Percentiles rank a stretch among this genome's conserved stretches.
Conservation (phyloP, 2,797 vertebrate species). For the Danio tinwini region DNA sequence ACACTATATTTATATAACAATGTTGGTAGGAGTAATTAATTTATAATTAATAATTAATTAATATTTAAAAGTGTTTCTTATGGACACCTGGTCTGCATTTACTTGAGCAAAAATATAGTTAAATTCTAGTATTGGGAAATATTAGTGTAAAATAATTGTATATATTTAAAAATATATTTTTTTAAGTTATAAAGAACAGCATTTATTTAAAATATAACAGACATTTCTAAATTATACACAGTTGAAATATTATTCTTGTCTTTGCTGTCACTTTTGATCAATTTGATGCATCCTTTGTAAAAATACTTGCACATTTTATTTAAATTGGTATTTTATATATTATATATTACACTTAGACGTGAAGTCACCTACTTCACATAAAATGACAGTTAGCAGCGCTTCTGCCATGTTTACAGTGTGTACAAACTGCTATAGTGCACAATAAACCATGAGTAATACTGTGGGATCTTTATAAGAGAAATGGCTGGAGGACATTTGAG, state of each 20-base stretch:
- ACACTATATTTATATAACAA: too few relatives aligned
- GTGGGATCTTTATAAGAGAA: slow-evolving; percentile 18
- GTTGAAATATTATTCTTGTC: too few relatives aligned
- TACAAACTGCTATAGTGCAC: slow-evolving; percentile 11
- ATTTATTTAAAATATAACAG: not conserved
- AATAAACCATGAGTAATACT: slow-evolving; percentile 21
- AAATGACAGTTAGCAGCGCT: not conserved
- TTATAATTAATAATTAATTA: too few relatives aligned
- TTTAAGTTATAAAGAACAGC: not conserved
- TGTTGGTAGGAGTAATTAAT: too few relatives aligned
- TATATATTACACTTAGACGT: not conserved
- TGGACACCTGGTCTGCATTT: too few relatives aligned
- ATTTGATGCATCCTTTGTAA: not conserved
- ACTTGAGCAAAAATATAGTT: too few relatives aligned
- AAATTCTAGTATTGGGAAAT: too few relatives aligned
- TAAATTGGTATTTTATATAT: not conserved
- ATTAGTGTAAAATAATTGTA: too few relatives aligned
- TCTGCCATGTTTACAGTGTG: slow-evolving; percentile 14
- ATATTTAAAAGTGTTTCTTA: too few relatives aligned
- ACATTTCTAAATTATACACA: too few relatives aligned
- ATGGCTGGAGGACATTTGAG: slow-evolving; percentile 33
- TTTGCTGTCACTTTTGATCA: not conserved
- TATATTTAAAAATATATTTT: too few relatives aligned
- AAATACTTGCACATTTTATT: not conserved
- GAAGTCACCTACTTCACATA: not conserved